A percentile compares a stretch with the other conserved stretches of the same genome.
Evolutionary conservation across 1,140 invertebrate species (phyloP).

Genomic region (Platyscapa corneri): DNA sequence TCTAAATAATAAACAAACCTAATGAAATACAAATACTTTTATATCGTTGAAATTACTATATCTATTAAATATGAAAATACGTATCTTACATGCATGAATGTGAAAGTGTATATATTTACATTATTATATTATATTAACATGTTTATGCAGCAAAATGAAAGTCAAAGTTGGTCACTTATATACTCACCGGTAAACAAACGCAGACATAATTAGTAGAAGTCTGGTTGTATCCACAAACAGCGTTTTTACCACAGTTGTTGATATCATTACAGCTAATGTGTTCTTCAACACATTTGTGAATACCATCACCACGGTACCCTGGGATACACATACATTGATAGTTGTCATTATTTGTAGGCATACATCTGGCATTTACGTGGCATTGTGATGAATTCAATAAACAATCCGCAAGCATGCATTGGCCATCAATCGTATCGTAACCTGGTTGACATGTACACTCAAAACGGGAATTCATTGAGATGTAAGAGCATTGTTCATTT

Average conservation of each 20-base stretch:
- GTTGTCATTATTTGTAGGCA: constrained; percentile 72
- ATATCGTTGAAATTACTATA: too few species aligned
- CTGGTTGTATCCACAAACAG: constrained; percentile 84
- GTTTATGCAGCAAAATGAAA: too few species aligned
- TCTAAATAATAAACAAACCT: too few species aligned
- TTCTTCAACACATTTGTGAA: constrained; percentile 78
- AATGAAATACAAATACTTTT: too few species aligned
- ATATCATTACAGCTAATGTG: constrained; percentile 85
- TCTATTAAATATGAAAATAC: too few species aligned
- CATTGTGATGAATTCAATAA: constrained; percentile 74
- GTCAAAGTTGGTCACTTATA: too few species aligned
- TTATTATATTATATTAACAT: too few species aligned
- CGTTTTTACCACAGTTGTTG: constrained; percentile 88
- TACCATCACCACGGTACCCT: constrained; percentile 87
- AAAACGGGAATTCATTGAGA: constrained; percentile 75
- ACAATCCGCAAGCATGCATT: constrained; percentile 74
- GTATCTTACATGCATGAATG: too few species aligned
- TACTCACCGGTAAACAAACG: constrained; percentile 73
- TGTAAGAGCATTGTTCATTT: constrained; percentile 84
- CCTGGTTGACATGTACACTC: constrained; percentile 82
- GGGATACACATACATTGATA: constrained; percentile 86
- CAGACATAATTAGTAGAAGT: constrained; percentile 74
- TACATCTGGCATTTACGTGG: constrained; percentile 79
- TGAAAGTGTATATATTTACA: too few species aligned
- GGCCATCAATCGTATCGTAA: constrained; percentile 75